Evolutionary conservation across 1,140 invertebrate species (phyloP).

Genomic region (Thaumetopoea pityocampa): DNA sequence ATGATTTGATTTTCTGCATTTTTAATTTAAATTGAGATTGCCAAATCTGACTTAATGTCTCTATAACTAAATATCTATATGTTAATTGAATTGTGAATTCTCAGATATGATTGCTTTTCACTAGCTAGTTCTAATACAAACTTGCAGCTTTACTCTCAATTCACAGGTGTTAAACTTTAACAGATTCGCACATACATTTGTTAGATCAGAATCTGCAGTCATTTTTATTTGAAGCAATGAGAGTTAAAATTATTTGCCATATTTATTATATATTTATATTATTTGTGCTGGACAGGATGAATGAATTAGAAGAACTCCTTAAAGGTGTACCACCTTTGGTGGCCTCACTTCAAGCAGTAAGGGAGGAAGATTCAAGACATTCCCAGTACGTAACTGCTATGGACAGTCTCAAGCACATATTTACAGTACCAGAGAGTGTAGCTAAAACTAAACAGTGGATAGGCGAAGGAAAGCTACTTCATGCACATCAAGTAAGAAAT

Average conservation of each 20-base stretch:
- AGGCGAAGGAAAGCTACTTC: constrained; percentile 94
- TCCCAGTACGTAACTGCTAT: constrained; percentile 97
- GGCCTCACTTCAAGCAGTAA: constrained; percentile 87
- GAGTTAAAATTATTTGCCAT: constrained; percentile 1
- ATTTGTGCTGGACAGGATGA: constrained; percentile 52
- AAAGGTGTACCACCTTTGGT: constrained; percentile 78
- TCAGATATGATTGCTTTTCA: too few species aligned
- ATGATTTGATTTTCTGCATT: too few species aligned
- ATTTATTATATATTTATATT: not conserved
- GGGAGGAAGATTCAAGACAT: constrained; percentile 95
- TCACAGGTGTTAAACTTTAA: too few species aligned
- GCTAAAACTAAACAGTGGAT: constrained; percentile 96
- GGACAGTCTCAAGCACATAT: constrained; percentile 98
- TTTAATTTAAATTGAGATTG: too few species aligned
- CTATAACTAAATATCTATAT: too few species aligned
- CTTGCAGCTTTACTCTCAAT: too few species aligned
- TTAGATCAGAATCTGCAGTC: too few species aligned
- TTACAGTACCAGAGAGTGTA: constrained; percentile 97
- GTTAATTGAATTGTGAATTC: too few species aligned
- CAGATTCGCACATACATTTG: too few species aligned
- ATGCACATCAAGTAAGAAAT: constrained; percentile 88
- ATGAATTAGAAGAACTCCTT: constrained; percentile 63
- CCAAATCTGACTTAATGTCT: too few species aligned
- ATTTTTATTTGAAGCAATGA: too few species aligned
- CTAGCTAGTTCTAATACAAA: too few species aligned